Evolutionary conservation across 2,888 invertebrate species (phyloP).

Genomic region (Ectemnius lituratus): DNA sequence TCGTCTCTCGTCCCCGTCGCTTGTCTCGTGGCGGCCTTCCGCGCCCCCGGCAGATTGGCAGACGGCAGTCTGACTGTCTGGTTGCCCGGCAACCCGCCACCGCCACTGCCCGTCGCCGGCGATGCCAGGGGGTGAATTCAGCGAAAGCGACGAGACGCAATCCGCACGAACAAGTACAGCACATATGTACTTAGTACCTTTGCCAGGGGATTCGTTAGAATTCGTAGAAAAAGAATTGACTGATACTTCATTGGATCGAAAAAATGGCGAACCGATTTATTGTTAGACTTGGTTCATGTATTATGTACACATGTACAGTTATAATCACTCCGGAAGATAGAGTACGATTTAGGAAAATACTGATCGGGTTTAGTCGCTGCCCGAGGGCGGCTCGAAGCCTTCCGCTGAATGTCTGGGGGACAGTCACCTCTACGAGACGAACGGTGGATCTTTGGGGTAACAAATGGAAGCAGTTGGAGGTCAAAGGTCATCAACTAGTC

Average conservation of each 20-base stretch:
- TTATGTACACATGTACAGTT: no score
- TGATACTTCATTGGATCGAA: no score
- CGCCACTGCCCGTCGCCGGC: slow-evolving; percentile 62
- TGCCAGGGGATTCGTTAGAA: no score
- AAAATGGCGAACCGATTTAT: no score
- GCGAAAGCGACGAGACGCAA: slow-evolving; percentile 48
- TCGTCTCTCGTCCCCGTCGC: slow-evolving; percentile 21
- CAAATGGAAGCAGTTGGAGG: neutral
- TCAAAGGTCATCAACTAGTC: neutral
- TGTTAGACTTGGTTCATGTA: no score
- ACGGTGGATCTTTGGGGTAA: neutral
- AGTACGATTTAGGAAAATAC: no score
- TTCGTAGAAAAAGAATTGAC: no score
- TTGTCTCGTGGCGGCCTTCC: slow-evolving; percentile 39
- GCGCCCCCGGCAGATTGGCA: slow-evolving; percentile 67
- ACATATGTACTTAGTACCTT: neutral
- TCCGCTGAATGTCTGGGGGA: neutral
- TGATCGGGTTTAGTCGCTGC: no score
- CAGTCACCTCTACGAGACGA: neutral
- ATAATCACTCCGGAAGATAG: no score
- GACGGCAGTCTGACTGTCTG: slow-evolving; percentile 72
- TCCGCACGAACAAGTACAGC: slow-evolving; percentile 48
- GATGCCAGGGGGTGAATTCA: slow-evolving; percentile 66
- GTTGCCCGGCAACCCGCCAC: slow-evolving; percentile 74
- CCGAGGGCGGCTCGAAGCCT: neutral